Percentiles rank a stretch among this genome's conserved stretches.
phyloP scores from a whole-genome alignment of 2,888 invertebrate species.

The Diadegma fenestrale region DNA sequence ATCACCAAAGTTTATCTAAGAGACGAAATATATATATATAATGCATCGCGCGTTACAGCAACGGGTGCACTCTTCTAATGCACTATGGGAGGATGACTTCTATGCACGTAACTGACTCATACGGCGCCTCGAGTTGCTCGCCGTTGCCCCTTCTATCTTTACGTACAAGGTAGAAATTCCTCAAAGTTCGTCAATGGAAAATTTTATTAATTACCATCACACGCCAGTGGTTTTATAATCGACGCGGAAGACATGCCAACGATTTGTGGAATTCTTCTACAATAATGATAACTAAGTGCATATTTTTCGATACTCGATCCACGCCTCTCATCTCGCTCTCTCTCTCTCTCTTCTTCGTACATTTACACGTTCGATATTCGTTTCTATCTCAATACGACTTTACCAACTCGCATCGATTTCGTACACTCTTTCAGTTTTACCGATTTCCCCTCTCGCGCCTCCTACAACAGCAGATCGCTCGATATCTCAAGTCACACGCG shows the following conservation, averaged over 20 bases:
- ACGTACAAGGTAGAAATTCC: constrained; percentile 49
- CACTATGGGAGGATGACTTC: constrained; percentile 68
- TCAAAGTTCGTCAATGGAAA: constrained; percentile 62
- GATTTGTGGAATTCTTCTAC: constrained; percentile 44
- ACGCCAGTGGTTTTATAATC: constrained; percentile 33
- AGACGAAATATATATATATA: constrained; percentile 66
- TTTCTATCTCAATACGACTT: constrained; percentile 50
- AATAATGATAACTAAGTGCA: neutral
- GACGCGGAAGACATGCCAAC: constrained; percentile 61
- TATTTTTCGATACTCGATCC: constrained; percentile 49
- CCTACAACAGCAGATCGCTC: constrained; percentile 64
- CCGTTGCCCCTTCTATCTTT: neutral
- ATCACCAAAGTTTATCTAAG: constrained; percentile 74
- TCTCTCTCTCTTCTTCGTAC: constrained; percentile 19
- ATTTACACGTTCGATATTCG: neutral
- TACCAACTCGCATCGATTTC: constrained; percentile 59
- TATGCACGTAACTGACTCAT: constrained; percentile 62
- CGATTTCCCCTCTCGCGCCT: neutral
- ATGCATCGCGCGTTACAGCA: constrained; percentile 39
- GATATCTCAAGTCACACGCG: constrained; percentile 67
- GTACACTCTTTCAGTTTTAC: constrained; percentile 28
- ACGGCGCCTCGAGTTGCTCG: constrained; percentile 37
- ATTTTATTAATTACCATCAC: constrained; percentile 61
- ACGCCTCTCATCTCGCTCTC: constrained; percentile 37
- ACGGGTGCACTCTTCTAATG: constrained; percentile 51